Evolutionary conservation across 1,140 invertebrate species (phyloP).

Genomic region (Zaprionus vittiger): DNA sequence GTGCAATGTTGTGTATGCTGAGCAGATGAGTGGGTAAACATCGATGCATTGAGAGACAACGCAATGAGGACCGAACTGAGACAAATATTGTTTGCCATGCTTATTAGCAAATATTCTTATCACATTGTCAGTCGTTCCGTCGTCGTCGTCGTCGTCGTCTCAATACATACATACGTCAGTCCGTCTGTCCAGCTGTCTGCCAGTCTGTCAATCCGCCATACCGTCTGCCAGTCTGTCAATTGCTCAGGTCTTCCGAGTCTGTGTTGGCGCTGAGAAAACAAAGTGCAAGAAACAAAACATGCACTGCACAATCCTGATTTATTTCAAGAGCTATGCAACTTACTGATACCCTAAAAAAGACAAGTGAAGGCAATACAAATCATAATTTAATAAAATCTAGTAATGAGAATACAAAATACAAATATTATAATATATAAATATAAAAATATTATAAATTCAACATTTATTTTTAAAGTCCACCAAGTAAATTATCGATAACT

Average conservation of each 20-base stretch:
- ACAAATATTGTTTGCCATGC: slow-evolving; percentile 59
- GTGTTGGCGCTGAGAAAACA: slow-evolving; percentile 71
- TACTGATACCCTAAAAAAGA: slow-evolving; percentile 8
- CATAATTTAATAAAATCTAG: too few relatives aligned
- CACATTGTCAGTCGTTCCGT: slow-evolving; percentile 37
- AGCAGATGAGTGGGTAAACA: slow-evolving; percentile 49
- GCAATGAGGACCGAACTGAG: slow-evolving; percentile 21
- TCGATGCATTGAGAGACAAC: slow-evolving; percentile 14
- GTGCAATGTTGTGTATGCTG: slow-evolving; percentile 17
- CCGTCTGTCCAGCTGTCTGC: slow-evolving; percentile 9
- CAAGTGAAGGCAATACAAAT: background rate
- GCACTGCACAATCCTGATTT: background rate
- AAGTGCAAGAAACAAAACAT: slow-evolving; percentile 39
- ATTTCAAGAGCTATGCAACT: background rate
- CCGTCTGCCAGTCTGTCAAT: slow-evolving; percentile 14
- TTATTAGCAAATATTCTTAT: slow-evolving; percentile 81
- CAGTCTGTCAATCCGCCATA: slow-evolving; percentile 12
- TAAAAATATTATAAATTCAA: background rate
- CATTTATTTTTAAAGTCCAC: background rate
- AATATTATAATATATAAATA: background rate
- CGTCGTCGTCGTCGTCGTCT: slow-evolving; percentile 39
- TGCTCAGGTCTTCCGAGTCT: slow-evolving; percentile 38
- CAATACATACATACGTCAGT: background rate
- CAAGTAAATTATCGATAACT: background rate
- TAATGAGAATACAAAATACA: too few relatives aligned